A percentile compares a stretch with the other conserved stretches of the same genome.
These are phyloP conservation scores for Cichlasoma orientale DNA, from an alignment of 2,797 vertebrate species.

Conservation along the genomic window DNA sequence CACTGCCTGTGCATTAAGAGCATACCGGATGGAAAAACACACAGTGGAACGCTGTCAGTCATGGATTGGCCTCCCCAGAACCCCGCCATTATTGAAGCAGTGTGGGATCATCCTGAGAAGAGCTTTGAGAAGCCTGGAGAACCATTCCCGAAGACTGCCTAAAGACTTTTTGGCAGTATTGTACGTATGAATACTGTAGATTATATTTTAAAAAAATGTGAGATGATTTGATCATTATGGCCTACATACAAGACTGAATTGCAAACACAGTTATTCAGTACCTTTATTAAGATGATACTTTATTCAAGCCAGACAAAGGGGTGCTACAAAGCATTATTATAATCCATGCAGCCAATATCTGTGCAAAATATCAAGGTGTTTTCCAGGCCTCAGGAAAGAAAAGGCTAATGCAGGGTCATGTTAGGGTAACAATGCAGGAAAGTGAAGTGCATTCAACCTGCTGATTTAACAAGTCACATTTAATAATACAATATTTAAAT, in stretches of 20 bases:
- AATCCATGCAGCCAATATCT: slow-evolving; percentile 39
- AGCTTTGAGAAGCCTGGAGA: too few relatives aligned
- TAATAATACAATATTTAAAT: neutral
- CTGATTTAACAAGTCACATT: neutral
- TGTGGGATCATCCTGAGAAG: too few relatives aligned
- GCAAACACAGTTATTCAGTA: neutral
- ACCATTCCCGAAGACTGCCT: too few relatives aligned
- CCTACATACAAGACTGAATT: neutral
- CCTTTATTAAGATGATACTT: slow-evolving; percentile 32
- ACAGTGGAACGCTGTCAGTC: neutral
- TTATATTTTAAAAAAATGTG: neutral
- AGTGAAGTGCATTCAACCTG: neutral
- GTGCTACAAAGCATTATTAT: slow-evolving; percentile 32
- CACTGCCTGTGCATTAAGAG: neutral
- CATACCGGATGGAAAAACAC: neutral
- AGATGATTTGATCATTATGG: neutral
- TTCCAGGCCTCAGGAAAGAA: slow-evolving; percentile 21
- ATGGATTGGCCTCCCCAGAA: neutral
- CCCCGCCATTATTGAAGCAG: neutral
- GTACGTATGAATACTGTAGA: too few relatives aligned
- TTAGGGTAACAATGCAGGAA: slow-evolving; percentile 14
- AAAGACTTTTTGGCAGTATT: too few relatives aligned
- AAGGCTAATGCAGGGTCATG: slow-evolving; percentile 27
- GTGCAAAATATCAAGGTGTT: slow-evolving; percentile 43
- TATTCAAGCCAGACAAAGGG: slow-evolving; percentile 6